Percentiles rank a stretch among this genome's conserved stretches.
These are phyloP conservation scores for Amazona guildingii DNA, from an alignment of 2,113 vertebrate genomes.

Conservation along the genomic window DNA sequence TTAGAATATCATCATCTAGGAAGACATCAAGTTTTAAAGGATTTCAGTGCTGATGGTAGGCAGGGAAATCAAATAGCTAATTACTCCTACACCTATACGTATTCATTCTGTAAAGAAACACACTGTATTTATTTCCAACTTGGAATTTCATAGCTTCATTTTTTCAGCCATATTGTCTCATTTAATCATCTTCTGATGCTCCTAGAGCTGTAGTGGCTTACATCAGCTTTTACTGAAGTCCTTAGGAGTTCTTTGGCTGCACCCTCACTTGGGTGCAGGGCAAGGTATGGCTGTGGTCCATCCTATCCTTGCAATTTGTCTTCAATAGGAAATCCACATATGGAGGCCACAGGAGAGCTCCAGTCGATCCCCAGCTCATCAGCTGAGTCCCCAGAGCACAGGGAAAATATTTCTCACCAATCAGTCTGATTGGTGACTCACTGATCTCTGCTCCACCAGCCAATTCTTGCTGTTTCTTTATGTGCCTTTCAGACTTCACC, in stretches of 20 bases:
- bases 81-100: neutral
- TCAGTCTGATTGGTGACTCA: neutral
- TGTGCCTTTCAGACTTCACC: neutral
- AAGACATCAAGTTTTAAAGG: constrained; percentile 12
- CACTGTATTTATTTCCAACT: neutral
- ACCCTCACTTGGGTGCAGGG: neutral
- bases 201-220: neutral
- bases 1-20: neutral
- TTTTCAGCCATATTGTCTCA: neutral
- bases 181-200: neutral
- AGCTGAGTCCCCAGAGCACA: neutral
- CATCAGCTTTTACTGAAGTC: neutral
- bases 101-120: neutral
- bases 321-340: neutral
- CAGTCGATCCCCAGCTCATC: neutral
- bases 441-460: neutral
- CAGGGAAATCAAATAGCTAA: constrained; percentile 1
- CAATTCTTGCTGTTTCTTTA: neutral
- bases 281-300: neutral
- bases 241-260: neutral
- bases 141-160: neutral
- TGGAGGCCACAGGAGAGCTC: neutral
- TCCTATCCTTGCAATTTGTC: neutral
- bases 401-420: neutral
- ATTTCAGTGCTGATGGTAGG: neutral